Evolutionary conservation across 2,888 invertebrate genomes (phyloP), one percentile per base, ranked within the genome.

Genomic region (Oligia latruncula): DNA sequence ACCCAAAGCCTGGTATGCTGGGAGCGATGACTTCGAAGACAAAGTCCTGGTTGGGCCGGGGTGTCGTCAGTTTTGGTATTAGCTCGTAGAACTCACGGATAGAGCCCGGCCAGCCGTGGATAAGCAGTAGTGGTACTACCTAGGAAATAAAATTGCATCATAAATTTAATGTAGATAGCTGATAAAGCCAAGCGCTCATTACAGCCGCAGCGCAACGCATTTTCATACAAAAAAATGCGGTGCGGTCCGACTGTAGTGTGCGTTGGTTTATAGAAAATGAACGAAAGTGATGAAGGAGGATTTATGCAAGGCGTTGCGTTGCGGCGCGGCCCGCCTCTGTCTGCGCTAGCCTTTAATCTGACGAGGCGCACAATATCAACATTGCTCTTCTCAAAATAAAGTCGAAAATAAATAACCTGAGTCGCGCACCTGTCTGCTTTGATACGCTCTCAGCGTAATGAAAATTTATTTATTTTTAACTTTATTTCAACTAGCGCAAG

Each of bases 31-130:
- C 93, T 93, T 98, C 98, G 89, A 98, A 98, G 0, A 97, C 98
- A 88, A 98, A 98, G 66, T 97, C 95, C 46, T 95, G 92, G 71
- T 96, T 97, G 0, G 95, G 90, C 9, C 94, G 94, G 0, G 97
- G 97, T 0, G 95, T 96, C 0, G 97, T 98, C 60, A 98, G 92
- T 78, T 97, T 90, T 0, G 98, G 98, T 76, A 98, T 97, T 35
- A 98, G 93, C 77, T 98, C 98, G 91, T 98, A 98, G 93, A 98
- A 99, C 93, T 99, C 98, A 8, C 98, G 97, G 2, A 99, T 94
- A 0, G 98, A 98, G 4, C 98, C 98, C 0, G 99, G 99, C 99
- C 99, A 99, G 40, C 99, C 98, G 88, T 99, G 99, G 29, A 98
- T 92, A 70, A 99, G 78, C 6, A 99, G 92, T 17, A 99, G 85